phyloP scores from a whole-genome alignment of 2,113 vertebrate genomes.

The Carollia perspicillata region DNA sequence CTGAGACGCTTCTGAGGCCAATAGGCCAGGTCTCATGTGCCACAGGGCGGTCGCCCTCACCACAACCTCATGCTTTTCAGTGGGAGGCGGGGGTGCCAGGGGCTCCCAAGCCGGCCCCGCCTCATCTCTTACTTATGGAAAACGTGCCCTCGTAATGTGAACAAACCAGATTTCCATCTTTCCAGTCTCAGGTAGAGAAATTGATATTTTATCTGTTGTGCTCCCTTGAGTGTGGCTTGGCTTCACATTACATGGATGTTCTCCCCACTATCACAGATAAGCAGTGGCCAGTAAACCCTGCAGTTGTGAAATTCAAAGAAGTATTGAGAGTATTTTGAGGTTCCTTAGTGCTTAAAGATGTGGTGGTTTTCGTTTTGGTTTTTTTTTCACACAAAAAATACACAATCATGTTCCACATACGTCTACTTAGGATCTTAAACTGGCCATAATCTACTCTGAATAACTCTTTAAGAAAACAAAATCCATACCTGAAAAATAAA shows the following conservation, averaged over 20 bases:
- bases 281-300: background rate
- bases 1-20: background rate
- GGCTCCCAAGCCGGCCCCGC: background rate
- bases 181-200: background rate
- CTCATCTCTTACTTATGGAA: background rate
- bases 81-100: background rate
- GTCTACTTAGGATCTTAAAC: background rate
- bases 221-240: background rate
- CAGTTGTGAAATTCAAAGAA: constrained; percentile 6
- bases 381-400: background rate
- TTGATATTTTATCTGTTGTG: background rate
- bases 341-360: background rate
- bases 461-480: background rate
- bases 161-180: background rate
- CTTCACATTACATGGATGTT: background rate
- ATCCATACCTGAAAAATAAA: constrained; percentile 2
- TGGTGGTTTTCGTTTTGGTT: background rate
- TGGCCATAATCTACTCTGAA: background rate
- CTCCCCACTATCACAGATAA: background rate
- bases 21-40: background rate
- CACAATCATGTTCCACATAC: background rate
- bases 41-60: background rate
- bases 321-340: background rate
- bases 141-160: background rate
- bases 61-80: background rate